Evolutionary conservation across 2,113 vertebrate genomes (phyloP).

Genomic region (Hemibagrus wyckioides): DNA sequence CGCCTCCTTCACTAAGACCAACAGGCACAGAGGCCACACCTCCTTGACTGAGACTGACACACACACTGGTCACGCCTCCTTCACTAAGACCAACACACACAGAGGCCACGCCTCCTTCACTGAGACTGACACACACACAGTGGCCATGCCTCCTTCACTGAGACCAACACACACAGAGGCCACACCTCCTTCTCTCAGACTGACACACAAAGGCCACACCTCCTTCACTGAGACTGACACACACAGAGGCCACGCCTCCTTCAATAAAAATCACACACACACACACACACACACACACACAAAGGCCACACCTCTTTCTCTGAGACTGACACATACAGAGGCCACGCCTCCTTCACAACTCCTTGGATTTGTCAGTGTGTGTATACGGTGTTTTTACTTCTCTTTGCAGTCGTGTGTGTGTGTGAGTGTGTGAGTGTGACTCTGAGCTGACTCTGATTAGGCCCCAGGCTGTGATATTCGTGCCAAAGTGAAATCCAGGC

Average conservation of each 20-base stretch:
- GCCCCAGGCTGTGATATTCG: slow-evolving; percentile 12
- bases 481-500: slow-evolving; percentile 25
- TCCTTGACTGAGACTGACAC: neutral
- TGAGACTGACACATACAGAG: neutral
- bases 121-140: neutral
- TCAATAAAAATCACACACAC: neutral
- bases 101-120: too few species aligned
- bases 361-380: neutral
- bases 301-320: neutral
- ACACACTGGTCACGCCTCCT: neutral
- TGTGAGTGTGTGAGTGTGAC: neutral
- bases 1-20: neutral
- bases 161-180: neutral
- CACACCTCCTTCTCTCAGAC: neutral
- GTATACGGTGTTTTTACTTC: neutral
- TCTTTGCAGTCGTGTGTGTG: neutral
- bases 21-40: neutral
- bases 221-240: neutral
- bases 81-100: neutral
- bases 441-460: slow-evolving; percentile 25
- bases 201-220: neutral
- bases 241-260: neutral
- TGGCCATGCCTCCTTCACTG: neutral
- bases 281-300: neutral
- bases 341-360: neutral